Conservation (phyloP, 2,113 vertebrate genomes). For the Diadophis punctatus region DNA sequence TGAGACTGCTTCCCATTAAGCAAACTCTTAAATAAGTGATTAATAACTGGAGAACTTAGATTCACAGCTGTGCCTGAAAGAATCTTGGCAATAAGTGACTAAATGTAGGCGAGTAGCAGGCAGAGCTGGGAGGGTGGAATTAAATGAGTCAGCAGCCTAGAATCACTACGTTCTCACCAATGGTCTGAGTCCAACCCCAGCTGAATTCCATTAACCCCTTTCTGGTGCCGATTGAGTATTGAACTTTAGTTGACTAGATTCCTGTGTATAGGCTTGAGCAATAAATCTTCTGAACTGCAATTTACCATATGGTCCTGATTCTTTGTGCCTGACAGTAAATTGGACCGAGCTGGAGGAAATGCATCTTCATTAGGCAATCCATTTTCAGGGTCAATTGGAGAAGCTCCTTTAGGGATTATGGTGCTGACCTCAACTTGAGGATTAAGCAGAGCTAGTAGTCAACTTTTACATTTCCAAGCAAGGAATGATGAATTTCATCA, state of each 20-base stretch:
- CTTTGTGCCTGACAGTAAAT: neutral
- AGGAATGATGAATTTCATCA: too few species aligned
- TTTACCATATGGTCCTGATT: too few species aligned
- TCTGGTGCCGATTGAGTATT: neutral
- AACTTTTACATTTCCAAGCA: neutral
- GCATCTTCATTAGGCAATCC: neutral
- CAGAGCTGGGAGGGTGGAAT: neutral
- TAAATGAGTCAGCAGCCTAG: neutral
- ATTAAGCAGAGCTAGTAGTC: neutral
- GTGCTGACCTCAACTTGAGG: neutral
- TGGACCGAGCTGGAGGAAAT: neutral
- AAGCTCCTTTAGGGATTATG: neutral
- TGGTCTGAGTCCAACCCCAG: neutral
- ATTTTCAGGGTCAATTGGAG: neutral
- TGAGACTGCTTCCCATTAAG: neutral
- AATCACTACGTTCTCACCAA: neutral
- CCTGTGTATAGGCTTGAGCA: neutral
- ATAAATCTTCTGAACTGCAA: too few species aligned
- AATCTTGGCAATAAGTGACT: neutral
- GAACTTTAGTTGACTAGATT: too few species aligned
- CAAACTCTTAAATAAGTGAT: neutral
- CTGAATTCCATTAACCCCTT: neutral
- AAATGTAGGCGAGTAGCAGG: neutral
- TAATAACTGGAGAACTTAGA: neutral
- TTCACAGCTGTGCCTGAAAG: neutral